Evolutionary conservation across 2,797 vertebrate genomes (phyloP).

Genomic region (Nothura maculosa): DNA sequence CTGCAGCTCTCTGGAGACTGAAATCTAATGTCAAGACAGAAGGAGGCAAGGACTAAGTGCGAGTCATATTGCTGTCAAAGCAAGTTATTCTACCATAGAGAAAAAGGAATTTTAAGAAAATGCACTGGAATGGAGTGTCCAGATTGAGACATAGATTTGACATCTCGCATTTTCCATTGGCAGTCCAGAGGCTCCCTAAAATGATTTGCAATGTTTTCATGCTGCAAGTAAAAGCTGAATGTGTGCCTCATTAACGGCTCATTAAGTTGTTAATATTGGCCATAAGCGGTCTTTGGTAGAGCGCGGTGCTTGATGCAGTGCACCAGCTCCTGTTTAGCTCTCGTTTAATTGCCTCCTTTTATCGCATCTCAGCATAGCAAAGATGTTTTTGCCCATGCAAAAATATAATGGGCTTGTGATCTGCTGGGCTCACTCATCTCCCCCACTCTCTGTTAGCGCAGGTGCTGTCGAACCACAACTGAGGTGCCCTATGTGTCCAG

Average conservation of each 20-base stretch:
- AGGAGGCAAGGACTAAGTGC: conserved; percentile 43
- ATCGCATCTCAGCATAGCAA: background rate
- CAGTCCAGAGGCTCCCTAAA: conserved; percentile 64
- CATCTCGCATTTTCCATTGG: conserved; percentile 68
- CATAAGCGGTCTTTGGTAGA: conserved; percentile 71
- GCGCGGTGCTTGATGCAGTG: conserved; percentile 41
- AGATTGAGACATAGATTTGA: conserved; percentile 69
- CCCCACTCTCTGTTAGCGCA: background rate
- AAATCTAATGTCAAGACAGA: conserved; percentile 55
- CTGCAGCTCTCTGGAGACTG: conserved; percentile 53
- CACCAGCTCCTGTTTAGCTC: conserved; percentile 52
- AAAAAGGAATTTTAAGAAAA: conserved; percentile 58
- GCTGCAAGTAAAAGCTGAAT: conserved; percentile 71
- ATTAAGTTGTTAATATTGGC: conserved; percentile 79
- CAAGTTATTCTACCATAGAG: conserved; percentile 53
- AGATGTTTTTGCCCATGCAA: conserved; percentile 7
- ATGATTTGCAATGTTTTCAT: conserved; percentile 73
- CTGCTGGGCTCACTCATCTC: background rate
- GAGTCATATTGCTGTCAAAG: conserved; percentile 49
- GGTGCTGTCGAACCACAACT: background rate
- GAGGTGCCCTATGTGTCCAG: rapidly evolving
- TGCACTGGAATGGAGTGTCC: conserved; percentile 43
- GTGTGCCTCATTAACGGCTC: conserved; percentile 76
- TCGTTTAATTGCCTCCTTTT: conserved; percentile 56
- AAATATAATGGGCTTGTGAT: background rate